These are phyloP conservation scores for Trissonchulus latispiculum DNA, from an alignment of 2,888 invertebrate species.

Conservation along the genomic window DNA sequence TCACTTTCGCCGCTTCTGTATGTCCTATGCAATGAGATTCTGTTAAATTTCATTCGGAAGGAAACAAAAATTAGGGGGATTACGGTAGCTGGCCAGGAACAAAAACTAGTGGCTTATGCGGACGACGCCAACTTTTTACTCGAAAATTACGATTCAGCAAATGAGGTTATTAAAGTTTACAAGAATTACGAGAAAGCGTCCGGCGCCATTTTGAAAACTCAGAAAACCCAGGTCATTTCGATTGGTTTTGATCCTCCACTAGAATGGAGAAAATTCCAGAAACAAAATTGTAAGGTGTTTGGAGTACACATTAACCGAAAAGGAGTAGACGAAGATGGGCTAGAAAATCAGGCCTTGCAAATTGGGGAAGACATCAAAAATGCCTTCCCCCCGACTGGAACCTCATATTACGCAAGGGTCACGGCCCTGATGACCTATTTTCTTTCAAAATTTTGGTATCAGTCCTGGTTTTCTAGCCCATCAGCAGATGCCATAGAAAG, in stretches of 20 bases:
- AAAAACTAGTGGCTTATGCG: not conserved
- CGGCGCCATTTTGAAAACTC: not conserved
- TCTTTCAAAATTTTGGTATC: not conserved
- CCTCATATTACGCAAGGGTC: not conserved
- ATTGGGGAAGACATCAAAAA: too few relatives aligned
- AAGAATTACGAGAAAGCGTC: not conserved
- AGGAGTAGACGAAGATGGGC: not conserved
- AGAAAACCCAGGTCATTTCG: slow-evolving; percentile 25
- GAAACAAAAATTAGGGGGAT: not conserved
- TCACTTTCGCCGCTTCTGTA: not conserved
- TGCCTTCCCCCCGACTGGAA: too few relatives aligned
- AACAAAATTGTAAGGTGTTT: not conserved
- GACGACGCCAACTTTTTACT: not conserved
- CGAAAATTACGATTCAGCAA: not conserved
- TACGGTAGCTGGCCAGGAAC: not conserved
- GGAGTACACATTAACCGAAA: not conserved
- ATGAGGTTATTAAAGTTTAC: not conserved
- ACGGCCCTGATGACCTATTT: not conserved
- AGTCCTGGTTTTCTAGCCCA: not conserved
- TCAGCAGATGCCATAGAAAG: not conserved
- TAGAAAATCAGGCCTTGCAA: too few relatives aligned
- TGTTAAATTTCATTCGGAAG: not conserved
- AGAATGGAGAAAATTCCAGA: not conserved
- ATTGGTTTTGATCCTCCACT: not conserved
- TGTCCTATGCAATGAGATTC: not conserved